Base-by-base conservation (phyloP, 2,888 invertebrate species). In the Cinara cedri region DNA sequence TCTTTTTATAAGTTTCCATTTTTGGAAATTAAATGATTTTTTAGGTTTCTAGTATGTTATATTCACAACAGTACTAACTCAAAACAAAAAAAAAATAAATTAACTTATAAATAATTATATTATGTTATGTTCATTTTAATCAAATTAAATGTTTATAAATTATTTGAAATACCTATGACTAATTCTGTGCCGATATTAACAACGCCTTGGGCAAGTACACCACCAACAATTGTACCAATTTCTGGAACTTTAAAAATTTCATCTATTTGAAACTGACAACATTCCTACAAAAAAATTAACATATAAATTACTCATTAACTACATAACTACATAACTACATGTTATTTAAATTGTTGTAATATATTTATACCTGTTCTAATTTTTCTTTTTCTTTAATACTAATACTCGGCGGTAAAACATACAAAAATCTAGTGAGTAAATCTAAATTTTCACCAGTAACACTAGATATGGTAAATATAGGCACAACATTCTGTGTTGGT, bases 191-290 rank as follows among this genome's bases (percentile, higher is more conserved):
- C 94, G 85, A 97, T 96, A 42, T 90, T 90, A 54, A 98, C 90
- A 26, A 92, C 90, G 0, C 98, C 98, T 84, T 93, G 92, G 0
- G 91, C 91, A 63, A 97, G 86, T 11, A 96, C 87, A 0, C 96
- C 96, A 1, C 95, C 96, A 0, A 96, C 90, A 42, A 96, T 93
- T 11, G 93, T 92, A 0, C 93, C 93, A 0, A 92, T 89, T 83
- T 93, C 93, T 0, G 92, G 92, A 19, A 95, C 93, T 84, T 92
- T 90, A 83, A 96, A 95, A 14, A 94, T 94, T 87, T 97, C 97
- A 85, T 98, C 98, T 62, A 98, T 93, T 88, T 97, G 95, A 86
- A 97, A 97, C 85, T 93, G 93, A 82, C 92, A 90, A 0, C 90
- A 87, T 83, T 93, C 92, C 90, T 91, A 84, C 80, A 84, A 85